These are phyloP conservation scores for Elmis aenea DNA, from an alignment of 2,888 invertebrate species.

Conservation along the genomic window DNA sequence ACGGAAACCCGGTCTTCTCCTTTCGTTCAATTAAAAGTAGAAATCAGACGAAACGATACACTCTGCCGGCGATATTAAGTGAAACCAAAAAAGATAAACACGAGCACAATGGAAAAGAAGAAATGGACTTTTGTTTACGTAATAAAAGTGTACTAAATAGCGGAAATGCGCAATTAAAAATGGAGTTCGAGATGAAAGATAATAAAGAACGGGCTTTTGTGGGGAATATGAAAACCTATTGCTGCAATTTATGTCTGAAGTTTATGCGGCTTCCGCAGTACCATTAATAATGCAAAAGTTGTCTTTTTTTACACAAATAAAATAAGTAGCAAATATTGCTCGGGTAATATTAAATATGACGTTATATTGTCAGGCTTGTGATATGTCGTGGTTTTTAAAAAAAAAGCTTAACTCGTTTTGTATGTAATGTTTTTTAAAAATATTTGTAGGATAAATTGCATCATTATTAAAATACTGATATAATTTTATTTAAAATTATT, in stretches of 20 bases:
- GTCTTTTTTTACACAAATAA: too few relatives aligned
- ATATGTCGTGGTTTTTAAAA: too few relatives aligned
- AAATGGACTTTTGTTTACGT: slow-evolving; percentile 28
- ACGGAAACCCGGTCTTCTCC: slow-evolving; percentile 1
- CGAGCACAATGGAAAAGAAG: slow-evolving; percentile 17
- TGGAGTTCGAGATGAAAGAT: slow-evolving; percentile 29
- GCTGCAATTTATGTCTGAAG: slow-evolving; percentile 28
- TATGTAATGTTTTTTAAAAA: too few relatives aligned
- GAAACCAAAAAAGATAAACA: slow-evolving; percentile 16
- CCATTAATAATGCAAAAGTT: too few relatives aligned
- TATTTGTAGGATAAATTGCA: too few relatives aligned
- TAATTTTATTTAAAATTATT: too few relatives aligned
- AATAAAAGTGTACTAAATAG: slow-evolving; percentile 32
- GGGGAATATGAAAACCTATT: slow-evolving; percentile 31
- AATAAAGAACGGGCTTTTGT: slow-evolving; percentile 29
- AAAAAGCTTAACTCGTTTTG: too few relatives aligned
- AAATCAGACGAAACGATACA: slow-evolving; percentile 9
- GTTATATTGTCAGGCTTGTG: too few relatives aligned
- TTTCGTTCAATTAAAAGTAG: slow-evolving; percentile 8
- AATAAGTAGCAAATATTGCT: too few relatives aligned
- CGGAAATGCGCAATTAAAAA: slow-evolving; percentile 34
- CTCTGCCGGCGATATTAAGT: slow-evolving; percentile 4
- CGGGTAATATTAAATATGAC: too few relatives aligned
- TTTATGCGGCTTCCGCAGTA: slow-evolving; percentile 22
- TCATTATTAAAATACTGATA: too few relatives aligned